phyloP scores from a whole-genome alignment of 2,797 vertebrate genomes.

The Siniperca obscura region DNA sequence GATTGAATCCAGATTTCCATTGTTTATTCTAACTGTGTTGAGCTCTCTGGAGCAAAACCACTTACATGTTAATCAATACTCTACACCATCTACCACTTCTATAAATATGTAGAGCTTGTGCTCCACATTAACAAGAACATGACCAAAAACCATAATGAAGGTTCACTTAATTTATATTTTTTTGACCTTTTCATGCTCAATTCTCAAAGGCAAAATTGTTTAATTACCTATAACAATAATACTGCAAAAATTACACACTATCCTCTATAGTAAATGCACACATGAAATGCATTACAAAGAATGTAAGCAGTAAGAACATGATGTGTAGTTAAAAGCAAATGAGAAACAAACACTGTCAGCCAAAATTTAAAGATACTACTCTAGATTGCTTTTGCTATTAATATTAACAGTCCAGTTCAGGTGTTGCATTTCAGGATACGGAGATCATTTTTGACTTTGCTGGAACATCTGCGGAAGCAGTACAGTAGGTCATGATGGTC shows the following conservation, averaged over 20 bases:
- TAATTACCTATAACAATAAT: background rate
- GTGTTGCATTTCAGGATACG: conserved; percentile 83
- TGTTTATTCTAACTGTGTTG: background rate
- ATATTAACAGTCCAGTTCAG: conserved; percentile 74
- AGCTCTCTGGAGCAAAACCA: background rate
- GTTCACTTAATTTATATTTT: conserved; percentile 13
- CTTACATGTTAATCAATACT: conserved; percentile 3
- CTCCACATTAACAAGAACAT: background rate
- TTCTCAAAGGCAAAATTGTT: background rate
- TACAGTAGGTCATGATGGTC: conserved; percentile 82
- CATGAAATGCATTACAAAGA: background rate
- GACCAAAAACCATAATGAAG: background rate
- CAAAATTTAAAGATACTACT: background rate
- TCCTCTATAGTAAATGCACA: background rate
- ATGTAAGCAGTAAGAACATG: conserved; percentile 1
- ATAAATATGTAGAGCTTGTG: background rate
- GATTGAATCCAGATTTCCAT: conserved; percentile 29
- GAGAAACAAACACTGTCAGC: background rate
- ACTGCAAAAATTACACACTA: background rate
- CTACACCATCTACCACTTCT: background rate
- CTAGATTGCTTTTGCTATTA: background rate
- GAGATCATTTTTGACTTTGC: conserved; percentile 85
- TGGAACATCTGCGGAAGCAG: conserved; percentile 85
- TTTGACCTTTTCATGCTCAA: conserved; percentile 11
- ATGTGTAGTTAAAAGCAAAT: conserved; percentile 1